Evolutionary conservation across 2,113 vertebrate species (phyloP), one percentile per base, ranked within the genome.

Genomic region (Malaclemys terrapin): DNA sequence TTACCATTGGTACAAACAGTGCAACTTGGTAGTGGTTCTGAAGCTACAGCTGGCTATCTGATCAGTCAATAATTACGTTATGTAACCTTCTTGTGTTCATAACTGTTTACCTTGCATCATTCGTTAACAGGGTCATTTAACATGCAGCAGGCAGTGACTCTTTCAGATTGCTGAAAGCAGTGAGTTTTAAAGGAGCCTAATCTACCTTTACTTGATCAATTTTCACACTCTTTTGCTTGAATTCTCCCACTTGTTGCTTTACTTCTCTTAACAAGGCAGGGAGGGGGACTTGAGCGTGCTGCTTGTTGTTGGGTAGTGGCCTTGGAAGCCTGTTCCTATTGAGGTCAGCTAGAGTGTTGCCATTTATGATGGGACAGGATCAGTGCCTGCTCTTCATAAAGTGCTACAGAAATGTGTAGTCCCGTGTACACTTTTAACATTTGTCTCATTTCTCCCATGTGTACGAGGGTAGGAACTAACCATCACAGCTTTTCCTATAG

Each of bases 161-260:
- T 35, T n/a, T 69, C 62, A 69, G 62, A 35, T 10, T n/a, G 62
- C 62, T 69, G 62, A 69, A n/a, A 19, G 62, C 35, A 35, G 2
- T 69, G 62, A 0, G 7, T 29, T 83, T 53, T 56, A 1, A 1
- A 54, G 4, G 38, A 38, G 75, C 11, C 13, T 79, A 35, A 4
- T 80, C 42, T 83, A 10, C 76, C 35, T 80, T 2, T 0, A 0
- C 24, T 12, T 10, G 25, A 8, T 91, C 9, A 1, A 12, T 19
- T 17, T 84, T 3, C 0, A 79, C 20, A 4, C 1, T 5, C 2
- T 1, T 0, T 0, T 80, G 47, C 78, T 52, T 56, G 52, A 6
- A 5, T 56, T 56, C 19, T 42, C 5, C n/a, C 16, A 11, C 5
- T 42, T 78, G 12, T 78, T 47, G 75, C 12, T 16, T 16, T 27